Percentiles rank a stretch among this genome's conserved stretches.
These are phyloP conservation scores for Troides helena DNA, from an alignment of 2,888 invertebrate species.

Conservation along the genomic window DNA sequence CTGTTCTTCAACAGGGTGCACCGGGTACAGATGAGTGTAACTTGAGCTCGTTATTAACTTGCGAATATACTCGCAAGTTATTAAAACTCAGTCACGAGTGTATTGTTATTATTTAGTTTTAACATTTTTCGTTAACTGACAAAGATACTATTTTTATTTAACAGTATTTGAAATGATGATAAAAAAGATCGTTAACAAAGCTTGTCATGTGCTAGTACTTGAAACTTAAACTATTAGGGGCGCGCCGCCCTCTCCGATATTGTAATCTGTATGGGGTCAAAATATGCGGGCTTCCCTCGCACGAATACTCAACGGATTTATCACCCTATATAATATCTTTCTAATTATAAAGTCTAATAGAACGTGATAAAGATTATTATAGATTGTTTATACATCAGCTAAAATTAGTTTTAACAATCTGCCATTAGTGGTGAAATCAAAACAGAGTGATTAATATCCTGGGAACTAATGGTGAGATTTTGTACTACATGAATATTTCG, in stretches of 20 bases:
- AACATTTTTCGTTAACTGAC: background rate
- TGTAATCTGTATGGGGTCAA: constrained; percentile 58
- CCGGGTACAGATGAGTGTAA: too few species aligned
- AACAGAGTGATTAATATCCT: constrained; percentile 71
- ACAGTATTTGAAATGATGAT: constrained; percentile 23
- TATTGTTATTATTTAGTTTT: too few species aligned
- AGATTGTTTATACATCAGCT: background rate
- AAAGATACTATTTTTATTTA: background rate
- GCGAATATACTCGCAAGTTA: too few species aligned
- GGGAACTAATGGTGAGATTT: constrained; percentile 64
- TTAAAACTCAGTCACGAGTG: too few species aligned
- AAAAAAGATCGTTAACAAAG: constrained; percentile 38
- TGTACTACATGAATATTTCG: constrained; percentile 29
- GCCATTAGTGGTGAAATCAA: constrained; percentile 67
- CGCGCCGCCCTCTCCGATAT: constrained; percentile 52
- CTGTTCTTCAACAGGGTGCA: too few species aligned
- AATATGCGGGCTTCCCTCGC: constrained; percentile 65
- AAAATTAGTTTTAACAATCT: constrained; percentile 54
- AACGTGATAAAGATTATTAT: constrained; percentile 33
- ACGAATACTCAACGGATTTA: constrained; percentile 47
- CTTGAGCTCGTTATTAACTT: too few species aligned
- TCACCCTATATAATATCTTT: constrained; percentile 33
- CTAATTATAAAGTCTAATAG: constrained; percentile 36
- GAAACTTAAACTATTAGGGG: constrained; percentile 50
- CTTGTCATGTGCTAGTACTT: constrained; percentile 46